Evolutionary conservation across 1,140 invertebrate genomes (phyloP).

Genomic region (Leptonema lineaticorne): DNA sequence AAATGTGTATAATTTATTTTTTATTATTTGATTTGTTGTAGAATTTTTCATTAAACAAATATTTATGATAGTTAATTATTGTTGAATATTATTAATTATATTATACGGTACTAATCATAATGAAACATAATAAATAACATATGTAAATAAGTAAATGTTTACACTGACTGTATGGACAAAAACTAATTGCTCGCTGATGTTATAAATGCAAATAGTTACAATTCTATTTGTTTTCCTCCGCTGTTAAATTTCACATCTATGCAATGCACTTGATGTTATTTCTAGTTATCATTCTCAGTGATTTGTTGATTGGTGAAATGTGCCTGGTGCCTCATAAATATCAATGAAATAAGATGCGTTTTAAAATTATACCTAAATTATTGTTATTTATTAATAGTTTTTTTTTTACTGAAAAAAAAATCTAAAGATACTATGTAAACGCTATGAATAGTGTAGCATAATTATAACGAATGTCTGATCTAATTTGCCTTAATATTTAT

Average conservation of each 20-base stretch:
- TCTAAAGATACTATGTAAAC: constrained; percentile 20
- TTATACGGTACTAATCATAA: too few relatives aligned
- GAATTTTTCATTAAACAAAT: too few relatives aligned
- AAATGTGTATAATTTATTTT: too few relatives aligned
- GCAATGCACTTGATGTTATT: constrained; percentile 4
- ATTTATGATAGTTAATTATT: too few relatives aligned
- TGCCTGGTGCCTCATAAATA: constrained; percentile 15
- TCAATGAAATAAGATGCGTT: background rate
- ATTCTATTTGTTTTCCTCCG: too few relatives aligned
- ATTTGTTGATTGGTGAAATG: background rate
- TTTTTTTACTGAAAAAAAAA: constrained; percentile 29
- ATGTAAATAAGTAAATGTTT: too few relatives aligned
- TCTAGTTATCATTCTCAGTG: background rate
- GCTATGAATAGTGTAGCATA: constrained; percentile 17
- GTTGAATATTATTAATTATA: too few relatives aligned
- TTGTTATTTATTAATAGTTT: constrained; percentile 7
- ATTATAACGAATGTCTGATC: constrained; percentile 34
- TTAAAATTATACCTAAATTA: constrained; percentile 18
- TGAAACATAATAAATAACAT: too few relatives aligned
- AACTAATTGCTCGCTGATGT: too few relatives aligned
- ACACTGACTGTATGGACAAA: too few relatives aligned
- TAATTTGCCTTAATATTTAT: constrained; percentile 42
- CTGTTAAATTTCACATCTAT: background rate
- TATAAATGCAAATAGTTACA: too few relatives aligned
- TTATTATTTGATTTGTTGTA: too few relatives aligned